A percentile compares a stretch with the other conserved stretches of the same genome.
Conservation (phyloP, 2,797 vertebrate species). For the Podargus strigoides region DNA sequence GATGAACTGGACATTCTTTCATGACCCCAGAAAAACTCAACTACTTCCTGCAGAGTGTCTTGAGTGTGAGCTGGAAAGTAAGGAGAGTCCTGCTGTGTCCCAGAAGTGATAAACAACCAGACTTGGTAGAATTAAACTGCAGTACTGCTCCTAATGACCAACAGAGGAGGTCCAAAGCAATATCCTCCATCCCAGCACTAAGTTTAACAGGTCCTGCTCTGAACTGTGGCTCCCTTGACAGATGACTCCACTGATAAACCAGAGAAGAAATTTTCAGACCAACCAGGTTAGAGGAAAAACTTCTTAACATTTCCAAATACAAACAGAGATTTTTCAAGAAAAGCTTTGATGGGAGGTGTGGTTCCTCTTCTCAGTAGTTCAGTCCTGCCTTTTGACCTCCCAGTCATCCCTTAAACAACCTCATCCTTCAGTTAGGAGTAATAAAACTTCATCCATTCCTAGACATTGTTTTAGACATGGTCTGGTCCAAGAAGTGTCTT, state of each 20-base stretch:
- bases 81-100: background rate
- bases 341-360: background rate
- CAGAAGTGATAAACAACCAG: background rate
- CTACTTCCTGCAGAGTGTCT: background rate
- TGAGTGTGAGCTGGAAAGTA: background rate
- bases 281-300: background rate
- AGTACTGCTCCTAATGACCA: background rate
- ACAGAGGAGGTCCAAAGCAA: background rate
- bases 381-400: background rate
- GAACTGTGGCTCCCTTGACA: background rate
- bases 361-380: background rate
- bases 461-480: background rate
- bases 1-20: background rate
- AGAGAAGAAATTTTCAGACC: background rate
- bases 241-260: background rate
- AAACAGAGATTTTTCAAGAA: background rate
- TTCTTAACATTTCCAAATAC: background rate
- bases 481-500: background rate
- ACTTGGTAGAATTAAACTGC: background rate
- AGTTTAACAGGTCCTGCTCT: background rate
- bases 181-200: background rate
- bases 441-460: background rate
- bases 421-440: background rate
- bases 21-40: background rate
- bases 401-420: background rate